A percentile compares a stretch with the other conserved stretches of the same genome.
Conservation (phyloP, 1,140 invertebrate species). For the Meloidogyne chitwoodi region DNA sequence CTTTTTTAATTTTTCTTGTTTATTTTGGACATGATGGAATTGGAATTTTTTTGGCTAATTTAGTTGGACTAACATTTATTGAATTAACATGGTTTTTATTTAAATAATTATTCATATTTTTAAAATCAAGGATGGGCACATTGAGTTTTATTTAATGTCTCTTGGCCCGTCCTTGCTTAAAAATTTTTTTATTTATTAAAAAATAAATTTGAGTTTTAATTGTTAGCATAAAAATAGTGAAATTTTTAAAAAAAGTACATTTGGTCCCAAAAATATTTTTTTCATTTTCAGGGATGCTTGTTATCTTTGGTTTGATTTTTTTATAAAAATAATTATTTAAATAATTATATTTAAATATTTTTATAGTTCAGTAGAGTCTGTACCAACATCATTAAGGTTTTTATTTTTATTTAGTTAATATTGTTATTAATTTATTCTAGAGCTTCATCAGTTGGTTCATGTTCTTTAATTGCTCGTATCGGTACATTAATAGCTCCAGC, state of each 20-base stretch:
- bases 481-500: slow-evolving; percentile 52
- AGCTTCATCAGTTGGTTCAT: slow-evolving; percentile 30
- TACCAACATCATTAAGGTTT: slow-evolving; percentile 1
- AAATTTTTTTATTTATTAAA: too few relatives aligned
- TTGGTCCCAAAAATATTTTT: too few relatives aligned
- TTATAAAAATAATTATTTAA: background rate
- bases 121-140: too few relatives aligned
- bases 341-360: background rate
- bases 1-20: slow-evolving; percentile 44
- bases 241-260: too few relatives aligned
- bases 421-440: background rate
- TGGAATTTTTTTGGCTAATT: slow-evolving; percentile 50
- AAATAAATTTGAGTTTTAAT: too few relatives aligned
- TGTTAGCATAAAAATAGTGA: too few relatives aligned
- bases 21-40: slow-evolving; percentile 45
- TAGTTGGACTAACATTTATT: slow-evolving; percentile 54
- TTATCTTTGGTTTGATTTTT: slow-evolving; percentile 46
- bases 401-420: background rate
- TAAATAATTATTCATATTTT: background rate
- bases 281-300: slow-evolving; percentile 48
- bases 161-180: too few relatives aligned
- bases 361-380: slow-evolving; percentile 15
- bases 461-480: slow-evolving; percentile 53
- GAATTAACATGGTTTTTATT: background rate
- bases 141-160: too few relatives aligned